Evolutionary conservation across 2,888 invertebrate genomes (phyloP), one percentile per base, ranked within the genome.

Genomic region (Ditula angustiorana): DNA sequence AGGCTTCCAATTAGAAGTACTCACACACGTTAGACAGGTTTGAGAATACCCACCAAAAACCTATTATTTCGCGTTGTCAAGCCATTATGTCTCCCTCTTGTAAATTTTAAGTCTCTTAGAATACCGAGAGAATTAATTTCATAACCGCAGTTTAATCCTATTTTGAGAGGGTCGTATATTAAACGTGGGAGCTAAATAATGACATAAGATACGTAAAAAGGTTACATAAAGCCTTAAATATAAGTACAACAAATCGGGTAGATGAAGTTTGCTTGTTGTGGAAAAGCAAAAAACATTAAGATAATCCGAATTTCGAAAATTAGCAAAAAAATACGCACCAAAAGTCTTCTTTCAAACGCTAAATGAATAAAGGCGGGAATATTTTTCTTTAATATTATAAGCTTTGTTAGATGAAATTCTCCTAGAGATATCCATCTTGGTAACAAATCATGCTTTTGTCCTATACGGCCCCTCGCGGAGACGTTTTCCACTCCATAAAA

Each of bases 401-500:
- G 73, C 71, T 71, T 70, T 59, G 68, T 66, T 60, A 69, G 67
- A 70, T 67, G 68, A 70, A 67, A 80, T 79, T 81, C 78, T 81
- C 77, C 76, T 75, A 75, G 74, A 65, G 68, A 77, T 83, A 83
- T 81, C 81, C 79, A 74, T 78, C 76, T 68, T 74, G 67, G 83
- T 80, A 82, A 89, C 88, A 89, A 89, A 88, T 88, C 88, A 88
- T 88, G 73, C 79, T 80, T 85, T 88, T 88, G 88, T 88, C 85
- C 79, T 77, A 78, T 71, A 70, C 69, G 74, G 69, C 66, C 72
- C 82, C 82, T 83, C 80, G 77, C 75, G 58, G 66, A 71, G 68
- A 74, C 74, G 76, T 86, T 87, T 90, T 90, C 90, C 89, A 85
- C 85, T 80, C 87, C 87, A 90, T 89, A 86, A 89, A 89, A 88